Base-by-base conservation (phyloP, 1,140 invertebrate species). In the Aradophagus sp. region DNA sequence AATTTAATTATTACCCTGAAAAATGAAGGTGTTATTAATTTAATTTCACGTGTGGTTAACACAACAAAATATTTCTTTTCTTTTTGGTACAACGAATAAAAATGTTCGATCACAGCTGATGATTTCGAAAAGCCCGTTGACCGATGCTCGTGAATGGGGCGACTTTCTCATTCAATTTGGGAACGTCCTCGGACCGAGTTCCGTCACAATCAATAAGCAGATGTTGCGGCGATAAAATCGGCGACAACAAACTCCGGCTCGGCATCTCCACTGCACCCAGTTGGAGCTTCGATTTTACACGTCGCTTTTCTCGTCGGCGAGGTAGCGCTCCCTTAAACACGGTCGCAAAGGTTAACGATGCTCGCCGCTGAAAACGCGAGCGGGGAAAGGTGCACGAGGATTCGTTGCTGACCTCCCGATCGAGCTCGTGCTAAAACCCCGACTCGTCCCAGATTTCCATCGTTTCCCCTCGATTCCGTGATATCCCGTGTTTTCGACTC, bases 331-430 rank as follows among this genome's bases (percentile, higher is more conserved):
- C 70, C 41, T 48, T 55, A 62, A 68, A 65, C 56, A 78, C 74
- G 67, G 63, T 74, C 69, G 75, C 73, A 78, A 78, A 79, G 77
- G 79, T 80, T 80, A 80, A 80, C 75, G 75, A 78, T 74, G 76
- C 59, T 80, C 69, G 53, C 53, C 58, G 59, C 71, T 77, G 32
- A 45, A 73, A 50, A 39, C 34, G 38, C 41, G 47, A 26, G 50
- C 48, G 35, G 36, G n/a, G 48, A 61, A 69, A 69, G 65, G 71
- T 69, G 71, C 65, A 74, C 69, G 71, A 74, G 32, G 48, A 48
- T 62, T 66, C 52, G 56, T 56, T 67, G n/a, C n/a, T n/a, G 70
- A 73, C 67, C 70, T 76, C 74, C 14, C 41, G 61, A 73, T 67
- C 56, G 52, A 73, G 61, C 52, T 73, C 58, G 59, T 73, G 65